Evolutionary conservation across 2,113 vertebrate genomes (phyloP).

Genomic region (Pampusana beccarii): DNA sequence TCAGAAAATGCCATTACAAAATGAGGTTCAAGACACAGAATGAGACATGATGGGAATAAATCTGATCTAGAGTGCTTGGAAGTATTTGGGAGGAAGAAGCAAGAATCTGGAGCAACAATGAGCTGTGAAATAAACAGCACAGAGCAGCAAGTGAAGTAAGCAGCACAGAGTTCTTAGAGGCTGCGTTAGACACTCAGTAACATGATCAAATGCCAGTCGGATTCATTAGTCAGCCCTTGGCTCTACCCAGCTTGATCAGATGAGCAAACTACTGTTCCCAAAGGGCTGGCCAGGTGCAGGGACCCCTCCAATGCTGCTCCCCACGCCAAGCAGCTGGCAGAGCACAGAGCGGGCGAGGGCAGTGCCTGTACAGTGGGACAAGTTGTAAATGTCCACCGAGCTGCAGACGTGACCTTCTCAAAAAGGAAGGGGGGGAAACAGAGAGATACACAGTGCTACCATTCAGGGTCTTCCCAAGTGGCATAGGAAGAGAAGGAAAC

Average conservation of each 20-base stretch:
- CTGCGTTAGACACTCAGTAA: not conserved
- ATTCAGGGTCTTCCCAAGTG: not conserved
- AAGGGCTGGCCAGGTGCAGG: not conserved
- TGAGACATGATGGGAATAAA: not conserved
- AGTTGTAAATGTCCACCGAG: not conserved
- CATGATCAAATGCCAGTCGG: rapidly evolving
- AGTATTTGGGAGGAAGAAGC: not conserved
- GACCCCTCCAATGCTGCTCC: rapidly evolving
- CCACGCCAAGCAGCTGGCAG: rapidly evolving
- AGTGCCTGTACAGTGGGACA: not conserved
- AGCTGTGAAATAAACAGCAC: not conserved
- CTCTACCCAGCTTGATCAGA: not conserved
- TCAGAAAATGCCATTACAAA: not conserved
- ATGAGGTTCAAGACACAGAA: not conserved
- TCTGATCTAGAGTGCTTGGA: not conserved
- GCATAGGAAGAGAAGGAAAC: not conserved
- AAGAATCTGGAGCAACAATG: not conserved
- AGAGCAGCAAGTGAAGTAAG: not conserved
- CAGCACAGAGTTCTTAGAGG: not conserved
- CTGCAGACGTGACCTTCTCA: not conserved
- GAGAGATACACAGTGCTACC: not conserved
- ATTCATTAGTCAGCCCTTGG: not conserved
- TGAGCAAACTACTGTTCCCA: not conserved
- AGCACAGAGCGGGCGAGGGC: rapidly evolving
- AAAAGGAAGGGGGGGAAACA: not conserved